These are phyloP conservation scores for Hoplodrina blanda DNA, from an alignment of 2,888 invertebrate genomes.

Conservation along the genomic window DNA sequence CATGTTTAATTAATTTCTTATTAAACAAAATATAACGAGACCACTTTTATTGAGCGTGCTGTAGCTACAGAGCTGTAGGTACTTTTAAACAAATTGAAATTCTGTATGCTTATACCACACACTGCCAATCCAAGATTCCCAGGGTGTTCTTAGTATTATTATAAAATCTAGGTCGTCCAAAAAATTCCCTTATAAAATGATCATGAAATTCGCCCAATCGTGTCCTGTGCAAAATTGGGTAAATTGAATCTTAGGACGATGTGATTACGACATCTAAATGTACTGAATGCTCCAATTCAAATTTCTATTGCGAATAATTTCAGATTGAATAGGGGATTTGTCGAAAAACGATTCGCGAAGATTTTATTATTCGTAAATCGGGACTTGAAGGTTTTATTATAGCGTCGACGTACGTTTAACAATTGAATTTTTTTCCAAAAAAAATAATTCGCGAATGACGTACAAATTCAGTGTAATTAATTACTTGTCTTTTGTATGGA, in stretches of 20 bases:
- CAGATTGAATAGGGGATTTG: slow-evolving; percentile 71
- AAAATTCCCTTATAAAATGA: slow-evolving; percentile 44
- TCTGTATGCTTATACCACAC: too few species aligned
- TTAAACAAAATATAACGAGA: too few species aligned
- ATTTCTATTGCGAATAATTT: slow-evolving; percentile 75
- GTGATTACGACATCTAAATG: slow-evolving; percentile 73
- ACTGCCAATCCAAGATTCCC: too few species aligned
- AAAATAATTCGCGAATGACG: neutral
- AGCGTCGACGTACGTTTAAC: slow-evolving; percentile 40
- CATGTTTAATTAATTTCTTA: too few species aligned
- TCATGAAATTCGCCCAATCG: slow-evolving; percentile 64
- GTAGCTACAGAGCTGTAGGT: too few species aligned
- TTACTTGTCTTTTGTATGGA: slow-evolving; percentile 26
- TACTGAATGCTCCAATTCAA: slow-evolving; percentile 70
- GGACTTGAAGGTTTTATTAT: slow-evolving; percentile 48
- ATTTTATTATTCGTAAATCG: slow-evolving; percentile 73
- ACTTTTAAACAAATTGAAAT: too few species aligned
- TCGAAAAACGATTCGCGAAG: slow-evolving; percentile 69
- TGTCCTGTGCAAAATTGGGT: slow-evolving; percentile 65
- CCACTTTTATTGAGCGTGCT: too few species aligned
- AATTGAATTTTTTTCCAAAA: slow-evolving; percentile 28
- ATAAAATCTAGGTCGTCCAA: slow-evolving; percentile 10
- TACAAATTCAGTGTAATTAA: slow-evolving; percentile 17
- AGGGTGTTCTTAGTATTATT: neutral
- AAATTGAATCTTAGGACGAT: slow-evolving; percentile 71